A percentile compares a stretch with the other conserved stretches of the same genome.
These are phyloP conservation scores for Nautilus pompilius DNA, from an alignment of 1,140 invertebrate species.

Conservation along the genomic window DNA sequence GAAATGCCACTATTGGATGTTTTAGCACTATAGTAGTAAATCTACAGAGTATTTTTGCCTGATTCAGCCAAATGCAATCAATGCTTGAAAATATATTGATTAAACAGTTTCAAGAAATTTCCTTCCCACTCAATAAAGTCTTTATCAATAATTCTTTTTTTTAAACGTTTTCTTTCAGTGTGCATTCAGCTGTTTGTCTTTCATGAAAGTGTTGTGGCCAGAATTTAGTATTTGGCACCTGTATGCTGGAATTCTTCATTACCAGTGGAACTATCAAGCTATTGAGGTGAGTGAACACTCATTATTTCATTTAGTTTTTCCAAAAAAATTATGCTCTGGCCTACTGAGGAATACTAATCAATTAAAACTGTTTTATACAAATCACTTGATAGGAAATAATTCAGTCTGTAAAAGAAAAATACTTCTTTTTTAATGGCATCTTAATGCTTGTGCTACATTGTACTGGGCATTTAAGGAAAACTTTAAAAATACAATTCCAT, in stretches of 20 bases:
- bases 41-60: not conserved
- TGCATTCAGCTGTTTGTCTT: conserved; percentile 48
- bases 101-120: not conserved
- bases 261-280: conserved; percentile 63
- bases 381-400: not conserved
- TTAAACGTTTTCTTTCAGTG: conserved; percentile 31
- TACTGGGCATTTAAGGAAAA: not conserved
- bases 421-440: not conserved
- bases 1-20: not conserved
- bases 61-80: not conserved
- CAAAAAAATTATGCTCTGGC: not conserved
- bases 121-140: not conserved
- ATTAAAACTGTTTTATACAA: not conserved
- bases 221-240: conserved; percentile 91
- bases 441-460: not conserved
- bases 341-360: not conserved
- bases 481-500: not conserved
- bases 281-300: conserved; percentile 32
- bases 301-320: not conserved
- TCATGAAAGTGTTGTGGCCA: conserved; percentile 78
- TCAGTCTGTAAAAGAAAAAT: not conserved
- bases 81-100: not conserved
- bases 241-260: conserved; percentile 77
- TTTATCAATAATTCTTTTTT: not conserved
- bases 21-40: conserved; percentile 1